Percentiles rank a stretch among this genome's conserved stretches.
phyloP scores from a whole-genome alignment of 2,113 vertebrate genomes.

The Ceuthmochares aereus region DNA sequence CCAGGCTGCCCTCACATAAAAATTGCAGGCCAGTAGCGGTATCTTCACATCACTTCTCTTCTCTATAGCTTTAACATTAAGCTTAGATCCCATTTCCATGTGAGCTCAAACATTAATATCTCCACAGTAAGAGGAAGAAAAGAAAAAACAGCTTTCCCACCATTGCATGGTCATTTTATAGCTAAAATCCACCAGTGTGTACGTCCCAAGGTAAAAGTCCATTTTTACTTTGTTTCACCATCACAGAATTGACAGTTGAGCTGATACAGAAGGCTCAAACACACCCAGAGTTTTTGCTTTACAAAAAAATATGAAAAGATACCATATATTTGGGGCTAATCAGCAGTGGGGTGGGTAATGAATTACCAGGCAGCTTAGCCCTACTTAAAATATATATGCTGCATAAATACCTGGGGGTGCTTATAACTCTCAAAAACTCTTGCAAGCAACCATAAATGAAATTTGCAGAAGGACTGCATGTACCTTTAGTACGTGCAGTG shows the following conservation, averaged over 20 bases:
- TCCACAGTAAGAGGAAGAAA: accelerated
- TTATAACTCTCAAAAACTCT: neutral
- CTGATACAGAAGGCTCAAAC: neutral
- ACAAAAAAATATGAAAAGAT: neutral
- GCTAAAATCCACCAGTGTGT: neutral
- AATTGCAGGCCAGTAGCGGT: accelerated
- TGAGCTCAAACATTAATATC: neutral
- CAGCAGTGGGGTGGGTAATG: neutral
- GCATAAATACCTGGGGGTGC: neutral
- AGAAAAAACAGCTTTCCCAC: neutral
- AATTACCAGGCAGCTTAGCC: neutral
- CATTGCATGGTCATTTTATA: accelerated
- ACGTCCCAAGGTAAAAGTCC: neutral
- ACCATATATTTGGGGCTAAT: neutral
- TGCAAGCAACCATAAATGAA: neutral
- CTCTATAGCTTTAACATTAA: neutral
- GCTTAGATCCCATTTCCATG: neutral
- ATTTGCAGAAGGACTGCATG: neutral
- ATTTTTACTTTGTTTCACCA: neutral
- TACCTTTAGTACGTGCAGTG: neutral
- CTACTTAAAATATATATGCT: neutral
- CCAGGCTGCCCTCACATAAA: accelerated
- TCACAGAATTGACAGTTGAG: neutral
- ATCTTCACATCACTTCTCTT: neutral
- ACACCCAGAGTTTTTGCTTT: neutral